Percentiles rank a stretch among this genome's conserved stretches.
Evolutionary conservation across 2,888 invertebrate species (phyloP).

Genomic region (Girardia tigrina): DNA sequence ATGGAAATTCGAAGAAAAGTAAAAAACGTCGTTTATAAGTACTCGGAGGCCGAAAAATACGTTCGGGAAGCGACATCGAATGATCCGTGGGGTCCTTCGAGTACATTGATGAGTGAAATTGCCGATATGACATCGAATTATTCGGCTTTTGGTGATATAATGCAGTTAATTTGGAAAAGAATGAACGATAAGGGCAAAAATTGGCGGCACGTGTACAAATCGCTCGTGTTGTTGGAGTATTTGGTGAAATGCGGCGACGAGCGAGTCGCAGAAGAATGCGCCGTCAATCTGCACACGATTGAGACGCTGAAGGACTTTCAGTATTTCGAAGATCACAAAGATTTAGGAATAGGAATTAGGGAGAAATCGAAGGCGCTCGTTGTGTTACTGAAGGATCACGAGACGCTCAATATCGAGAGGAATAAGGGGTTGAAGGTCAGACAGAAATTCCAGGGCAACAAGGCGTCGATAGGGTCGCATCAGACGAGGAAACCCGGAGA

Average conservation of each 20-base stretch:
- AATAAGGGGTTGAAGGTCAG: conserved; percentile 25
- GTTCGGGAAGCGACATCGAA: conserved; percentile 98
- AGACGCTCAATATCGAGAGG: conserved; percentile 12
- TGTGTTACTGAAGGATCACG: conserved; percentile 1
- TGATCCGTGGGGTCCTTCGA: conserved; percentile 98
- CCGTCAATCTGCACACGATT: conserved; percentile 61
- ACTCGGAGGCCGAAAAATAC: conserved; percentile 96
- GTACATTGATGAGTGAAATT: conserved; percentile 95
- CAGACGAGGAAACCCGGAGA: neutral
- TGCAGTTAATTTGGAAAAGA: conserved; percentile 98
- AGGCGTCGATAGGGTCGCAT: neutral
- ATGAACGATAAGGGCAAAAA: conserved; percentile 98
- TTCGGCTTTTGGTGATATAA: conserved; percentile 96
- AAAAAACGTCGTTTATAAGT: conserved; percentile 98
- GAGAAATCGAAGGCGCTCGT: conserved; percentile 31
- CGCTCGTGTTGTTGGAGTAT: conserved; percentile 83
- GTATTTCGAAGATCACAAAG: conserved; percentile 32
- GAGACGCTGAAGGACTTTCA: conserved; percentile 32
- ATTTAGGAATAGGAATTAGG: conserved; percentile 27
- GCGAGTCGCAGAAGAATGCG: conserved; percentile 90
- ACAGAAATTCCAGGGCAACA: neutral
- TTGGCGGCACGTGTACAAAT: conserved; percentile 98
- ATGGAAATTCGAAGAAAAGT: conserved; percentile 69
- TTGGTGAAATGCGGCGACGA: conserved; percentile 97
- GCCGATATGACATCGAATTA: conserved; percentile 98